Conservation (phyloP, 2,113 vertebrate species). For the Syrrhaptes paradoxus region DNA sequence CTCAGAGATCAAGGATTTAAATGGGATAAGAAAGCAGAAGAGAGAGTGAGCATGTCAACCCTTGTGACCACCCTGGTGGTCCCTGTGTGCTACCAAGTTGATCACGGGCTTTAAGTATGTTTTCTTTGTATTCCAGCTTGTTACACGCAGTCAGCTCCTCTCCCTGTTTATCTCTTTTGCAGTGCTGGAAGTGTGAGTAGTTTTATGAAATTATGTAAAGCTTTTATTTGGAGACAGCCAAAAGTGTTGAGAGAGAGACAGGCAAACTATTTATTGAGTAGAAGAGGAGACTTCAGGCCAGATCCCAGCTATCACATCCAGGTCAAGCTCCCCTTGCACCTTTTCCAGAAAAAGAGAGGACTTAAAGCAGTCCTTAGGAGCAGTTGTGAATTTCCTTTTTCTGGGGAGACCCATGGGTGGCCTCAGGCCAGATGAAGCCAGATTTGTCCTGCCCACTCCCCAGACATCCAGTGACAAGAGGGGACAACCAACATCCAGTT, state of each 20-base stretch:
- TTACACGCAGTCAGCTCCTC: not conserved
- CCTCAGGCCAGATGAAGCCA: not conserved
- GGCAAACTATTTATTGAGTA: not conserved
- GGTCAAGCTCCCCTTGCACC: not conserved
- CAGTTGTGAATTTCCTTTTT: constrained; percentile 2
- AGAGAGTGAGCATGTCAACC: not conserved
- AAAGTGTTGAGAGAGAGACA: constrained; percentile 12
- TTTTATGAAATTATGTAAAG: constrained; percentile 6
- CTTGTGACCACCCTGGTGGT: not conserved
- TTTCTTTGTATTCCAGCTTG: not conserved
- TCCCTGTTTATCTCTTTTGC: not conserved
- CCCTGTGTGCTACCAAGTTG: not conserved
- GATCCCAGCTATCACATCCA: not conserved
- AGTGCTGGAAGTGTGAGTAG: not conserved
- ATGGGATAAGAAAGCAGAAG: not conserved
- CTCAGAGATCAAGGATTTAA: not conserved
- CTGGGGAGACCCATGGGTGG: not conserved
- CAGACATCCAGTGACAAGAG: rapidly evolving
- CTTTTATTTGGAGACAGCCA: constrained; percentile 31
- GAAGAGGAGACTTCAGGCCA: not conserved
- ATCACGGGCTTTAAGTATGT: not conserved
- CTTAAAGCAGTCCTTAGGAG: not conserved
- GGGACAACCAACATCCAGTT: not conserved
- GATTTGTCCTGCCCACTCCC: not conserved
- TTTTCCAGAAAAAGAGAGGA: not conserved